These are phyloP conservation scores for Microcebus ravelobensis DNA, from an alignment of 2,113 vertebrate species.

Conservation along the genomic window DNA sequence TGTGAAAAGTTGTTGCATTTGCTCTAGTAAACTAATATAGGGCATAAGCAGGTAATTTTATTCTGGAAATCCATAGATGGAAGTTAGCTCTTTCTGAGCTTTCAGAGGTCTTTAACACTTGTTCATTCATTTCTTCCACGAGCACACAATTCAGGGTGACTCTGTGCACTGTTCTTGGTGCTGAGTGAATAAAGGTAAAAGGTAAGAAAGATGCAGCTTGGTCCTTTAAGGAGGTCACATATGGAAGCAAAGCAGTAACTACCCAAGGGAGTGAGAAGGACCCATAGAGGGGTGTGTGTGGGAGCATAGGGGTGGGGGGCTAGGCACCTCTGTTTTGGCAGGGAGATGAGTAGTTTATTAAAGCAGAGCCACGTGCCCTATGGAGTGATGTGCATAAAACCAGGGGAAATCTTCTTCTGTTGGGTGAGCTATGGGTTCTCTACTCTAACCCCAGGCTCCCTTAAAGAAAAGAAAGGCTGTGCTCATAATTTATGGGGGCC, in stretches of 20 bases:
- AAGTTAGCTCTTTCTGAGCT: not conserved
- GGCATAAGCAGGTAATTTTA: not conserved
- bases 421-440: not conserved
- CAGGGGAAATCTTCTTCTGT: not conserved
- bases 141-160: not conserved
- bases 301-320: too few species aligned
- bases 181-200: slow-evolving; percentile 32
- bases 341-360: too few species aligned
- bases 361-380: too few species aligned
- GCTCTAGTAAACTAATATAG: not conserved
- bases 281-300: not conserved
- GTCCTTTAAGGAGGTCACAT: not conserved
- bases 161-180: not conserved
- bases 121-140: not conserved
- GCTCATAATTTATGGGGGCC: slow-evolving; percentile 27
- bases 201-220: not conserved
- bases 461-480: not conserved
- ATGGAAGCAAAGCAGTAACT: not conserved
- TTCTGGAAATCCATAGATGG: not conserved
- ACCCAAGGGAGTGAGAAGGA: not conserved
- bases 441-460: not conserved
- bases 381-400: not conserved
- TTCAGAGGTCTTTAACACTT: not conserved
- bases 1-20: not conserved
- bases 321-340: too few species aligned